Base-by-base conservation (phyloP, 1,140 invertebrate genomes). In the Grapholita molesta region DNA sequence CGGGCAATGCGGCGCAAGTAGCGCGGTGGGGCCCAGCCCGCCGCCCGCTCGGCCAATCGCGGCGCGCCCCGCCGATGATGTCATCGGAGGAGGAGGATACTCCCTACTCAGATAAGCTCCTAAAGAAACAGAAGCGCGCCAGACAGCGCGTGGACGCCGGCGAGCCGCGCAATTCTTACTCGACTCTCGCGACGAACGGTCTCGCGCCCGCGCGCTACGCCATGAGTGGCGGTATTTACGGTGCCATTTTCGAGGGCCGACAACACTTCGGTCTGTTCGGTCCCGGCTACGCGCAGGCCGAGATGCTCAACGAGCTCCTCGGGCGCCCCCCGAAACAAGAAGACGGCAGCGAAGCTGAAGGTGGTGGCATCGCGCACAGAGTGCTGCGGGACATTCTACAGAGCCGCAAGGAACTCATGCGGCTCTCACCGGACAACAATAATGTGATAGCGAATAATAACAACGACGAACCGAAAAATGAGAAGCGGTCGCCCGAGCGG, bases 51-150 rank as follows among this genome's bases (percentile, higher is more conserved):
- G 93, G 93, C 94, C 94, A 95, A 95, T 95, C 93, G 93, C 92
- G 93, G 92, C 88, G 82, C 92, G 86, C 80, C 83, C 92, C 93
- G 95, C 96, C 95, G 96, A 97, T 97, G 96, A 97, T 97, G 96
- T 97, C 96, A 97, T 97, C 96, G 95, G 96, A 97, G 95, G 96
- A 97, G 96, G 96, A 97, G 94, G 95, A 96, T 95, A 96, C 95
- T 94, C 95, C 96, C 95, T 97, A 96, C 94, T 96, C 95, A 95
- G 96, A 96, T 95, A 95, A 95, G 93, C 95, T 97, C 93, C 94
- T 96, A 94, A 96, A 97, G 94, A 97, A 97, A 95, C 92, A 93
- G 93, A 97, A 97, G 94, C 95, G 96, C 93, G 96, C 96, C 93
- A 95, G 97, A 95, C 96, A 97, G 94, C 95, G 97, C 94, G 96